Conservation (phyloP, 1,140 invertebrate species). For the Andricus grossulariae region DNA sequence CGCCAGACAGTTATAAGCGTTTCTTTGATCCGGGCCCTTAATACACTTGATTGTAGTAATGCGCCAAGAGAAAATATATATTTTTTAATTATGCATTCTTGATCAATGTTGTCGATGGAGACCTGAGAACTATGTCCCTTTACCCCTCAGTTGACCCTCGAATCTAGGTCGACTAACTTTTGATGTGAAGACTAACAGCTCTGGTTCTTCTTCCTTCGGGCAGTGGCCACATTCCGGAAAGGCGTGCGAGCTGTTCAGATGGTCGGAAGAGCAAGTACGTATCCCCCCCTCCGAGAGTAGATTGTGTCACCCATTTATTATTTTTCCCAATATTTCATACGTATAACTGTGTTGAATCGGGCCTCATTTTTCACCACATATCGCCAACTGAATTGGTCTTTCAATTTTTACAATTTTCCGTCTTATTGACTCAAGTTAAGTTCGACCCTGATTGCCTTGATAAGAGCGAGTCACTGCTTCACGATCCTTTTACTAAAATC, state of each 20-base stretch:
- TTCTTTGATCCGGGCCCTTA: no score
- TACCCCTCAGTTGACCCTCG: slow-evolving; percentile 56
- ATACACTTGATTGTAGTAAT: no score
- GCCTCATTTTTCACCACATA: slow-evolving; percentile 16
- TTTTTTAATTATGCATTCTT: slow-evolving; percentile 4
- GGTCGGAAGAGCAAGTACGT: slow-evolving; percentile 98
- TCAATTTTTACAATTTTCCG: slow-evolving; percentile 27
- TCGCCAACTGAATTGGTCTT: slow-evolving; percentile 26
- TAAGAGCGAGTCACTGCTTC: slow-evolving; percentile 15
- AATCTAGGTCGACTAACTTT: slow-evolving; percentile 69
- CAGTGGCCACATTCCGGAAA: slow-evolving; percentile 99
- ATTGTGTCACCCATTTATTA: slow-evolving; percentile 68
- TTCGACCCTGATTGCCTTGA: not conserved
- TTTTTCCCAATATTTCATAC: slow-evolving; percentile 49
- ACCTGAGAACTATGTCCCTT: slow-evolving; percentile 42
- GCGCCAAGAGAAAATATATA: not conserved
- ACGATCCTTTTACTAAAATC: no score
- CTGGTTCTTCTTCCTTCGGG: slow-evolving; percentile 75
- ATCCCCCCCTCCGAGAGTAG: slow-evolving; percentile 74
- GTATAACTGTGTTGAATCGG: slow-evolving; percentile 44
- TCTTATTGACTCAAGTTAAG: not conserved
- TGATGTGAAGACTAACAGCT: slow-evolving; percentile 75
- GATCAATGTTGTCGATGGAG: slow-evolving; percentile 47
- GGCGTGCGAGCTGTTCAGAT: slow-evolving; percentile 98
- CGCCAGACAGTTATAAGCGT: no score